phyloP scores from a whole-genome alignment of 2,113 vertebrate genomes.

The Carettochelys insculpta region DNA sequence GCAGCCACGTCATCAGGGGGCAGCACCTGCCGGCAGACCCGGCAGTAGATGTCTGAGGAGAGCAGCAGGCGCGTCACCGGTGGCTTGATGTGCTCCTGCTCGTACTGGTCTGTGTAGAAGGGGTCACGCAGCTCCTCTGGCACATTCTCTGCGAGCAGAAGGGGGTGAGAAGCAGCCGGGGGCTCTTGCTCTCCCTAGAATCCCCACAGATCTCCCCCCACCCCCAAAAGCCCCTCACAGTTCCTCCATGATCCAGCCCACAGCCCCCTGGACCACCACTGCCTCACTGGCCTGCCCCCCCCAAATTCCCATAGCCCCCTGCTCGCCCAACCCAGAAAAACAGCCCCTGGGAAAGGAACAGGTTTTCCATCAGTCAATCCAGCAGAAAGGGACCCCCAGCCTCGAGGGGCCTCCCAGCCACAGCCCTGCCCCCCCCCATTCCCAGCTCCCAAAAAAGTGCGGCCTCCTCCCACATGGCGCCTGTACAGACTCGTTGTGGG shows the following conservation, averaged over 20 bases:
- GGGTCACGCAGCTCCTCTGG: conserved; percentile 89
- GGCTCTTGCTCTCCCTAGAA: background rate
- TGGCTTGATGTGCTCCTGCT: conserved; percentile 93
- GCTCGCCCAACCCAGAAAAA: background rate
- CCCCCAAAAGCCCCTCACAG: background rate
- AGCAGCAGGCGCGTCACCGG: conserved; percentile 87
- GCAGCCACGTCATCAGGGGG: conserved; percentile 60
- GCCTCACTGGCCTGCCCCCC: background rate
- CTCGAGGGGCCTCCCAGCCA: background rate
- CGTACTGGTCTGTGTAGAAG: conserved; percentile 94
- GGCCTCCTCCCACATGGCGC: background rate
- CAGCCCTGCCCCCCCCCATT: background rate
- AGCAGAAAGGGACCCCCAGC: background rate
- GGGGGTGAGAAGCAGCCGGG: background rate
- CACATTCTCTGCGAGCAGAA: conserved; percentile 80
- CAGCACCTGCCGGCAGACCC: conserved; percentile 81
- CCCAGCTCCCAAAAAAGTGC: background rate
- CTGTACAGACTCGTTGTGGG: background rate
- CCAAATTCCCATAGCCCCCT: too few species aligned
- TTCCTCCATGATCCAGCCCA: background rate
- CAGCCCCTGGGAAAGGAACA: background rate
- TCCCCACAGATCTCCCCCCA: background rate
- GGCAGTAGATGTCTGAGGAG: conserved; percentile 89
- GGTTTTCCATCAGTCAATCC: background rate
- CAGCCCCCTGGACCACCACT: background rate